These are phyloP conservation scores for Bathynomus jamesi DNA, from an alignment of 1,140 invertebrate genomes.

Conservation along the genomic window DNA sequence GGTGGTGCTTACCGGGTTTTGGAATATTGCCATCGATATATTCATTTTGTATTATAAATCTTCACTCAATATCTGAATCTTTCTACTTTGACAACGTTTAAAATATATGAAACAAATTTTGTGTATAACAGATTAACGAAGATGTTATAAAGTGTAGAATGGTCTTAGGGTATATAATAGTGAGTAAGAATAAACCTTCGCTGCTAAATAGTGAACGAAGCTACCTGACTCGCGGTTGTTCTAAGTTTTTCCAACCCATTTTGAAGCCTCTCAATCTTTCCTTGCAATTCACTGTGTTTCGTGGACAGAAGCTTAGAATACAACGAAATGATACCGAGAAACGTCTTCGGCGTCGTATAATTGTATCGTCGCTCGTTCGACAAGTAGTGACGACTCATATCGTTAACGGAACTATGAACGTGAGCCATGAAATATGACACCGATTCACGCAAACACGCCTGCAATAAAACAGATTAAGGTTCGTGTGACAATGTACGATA, in stretches of 20 bases:
- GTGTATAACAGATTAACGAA: no score
- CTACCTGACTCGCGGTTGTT: conserved; percentile 72
- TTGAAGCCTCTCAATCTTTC: conserved; percentile 76
- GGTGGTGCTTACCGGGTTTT: no score
- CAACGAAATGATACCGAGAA: conserved; percentile 87
- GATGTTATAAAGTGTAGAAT: no score
- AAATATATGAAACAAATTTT: no score
- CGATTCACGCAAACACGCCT: conserved; percentile 61
- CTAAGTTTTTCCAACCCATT: conserved; percentile 87
- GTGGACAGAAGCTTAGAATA: conserved; percentile 77
- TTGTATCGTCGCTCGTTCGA: conserved; percentile 86
- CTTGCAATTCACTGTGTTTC: conserved; percentile 71
- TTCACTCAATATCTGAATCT: background rate
- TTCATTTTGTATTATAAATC: background rate
- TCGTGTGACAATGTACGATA: no score
- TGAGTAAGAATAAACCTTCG: no score
- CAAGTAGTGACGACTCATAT: conserved; percentile 69
- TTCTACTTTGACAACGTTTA: no score
- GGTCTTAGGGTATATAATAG: no score
- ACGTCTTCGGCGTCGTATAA: conserved; percentile 95
- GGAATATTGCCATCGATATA: no score
- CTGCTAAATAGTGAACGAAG: no score
- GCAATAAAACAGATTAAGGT: conserved; percentile 40
- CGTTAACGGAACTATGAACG: conserved; percentile 86
- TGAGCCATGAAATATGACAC: conserved; percentile 89